A percentile compares a stretch with the other conserved stretches of the same genome.
phyloP scores from a whole-genome alignment of 1,140 invertebrate genomes.

The Tribolium castaneum region DNA sequence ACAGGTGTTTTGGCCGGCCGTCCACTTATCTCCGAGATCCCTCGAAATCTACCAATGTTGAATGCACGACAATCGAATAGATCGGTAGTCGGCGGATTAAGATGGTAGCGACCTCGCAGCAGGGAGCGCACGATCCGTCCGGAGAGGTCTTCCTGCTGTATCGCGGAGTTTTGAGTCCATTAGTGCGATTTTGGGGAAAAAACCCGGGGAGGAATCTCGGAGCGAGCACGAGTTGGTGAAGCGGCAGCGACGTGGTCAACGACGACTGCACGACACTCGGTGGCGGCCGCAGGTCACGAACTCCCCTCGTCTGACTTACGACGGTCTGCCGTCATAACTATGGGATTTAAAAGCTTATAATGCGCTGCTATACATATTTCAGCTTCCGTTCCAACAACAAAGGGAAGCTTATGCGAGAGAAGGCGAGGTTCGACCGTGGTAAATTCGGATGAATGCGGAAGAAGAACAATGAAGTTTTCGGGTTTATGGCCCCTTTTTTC shows the following conservation, averaged over 20 bases:
- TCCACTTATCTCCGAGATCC: constrained; percentile 1
- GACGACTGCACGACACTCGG: constrained; percentile 48
- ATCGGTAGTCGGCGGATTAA: constrained; percentile 29
- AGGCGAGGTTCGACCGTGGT: neutral
- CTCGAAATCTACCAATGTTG: neutral
- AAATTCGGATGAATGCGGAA: neutral
- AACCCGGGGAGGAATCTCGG: neutral
- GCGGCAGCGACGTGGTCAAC: constrained; percentile 39
- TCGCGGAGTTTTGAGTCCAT: neutral
- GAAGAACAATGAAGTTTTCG: neutral
- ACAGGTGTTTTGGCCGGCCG: neutral
- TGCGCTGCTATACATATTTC: constrained; percentile 42
- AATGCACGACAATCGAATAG: constrained; percentile 11
- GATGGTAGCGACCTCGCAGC: constrained; percentile 11
- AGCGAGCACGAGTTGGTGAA: constrained; percentile 16
- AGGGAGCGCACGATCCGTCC: constrained; percentile 4
- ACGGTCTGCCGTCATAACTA: constrained; percentile 45
- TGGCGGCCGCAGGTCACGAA: constrained; percentile 48
- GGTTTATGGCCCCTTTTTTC: neutral
- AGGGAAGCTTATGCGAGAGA: neutral
- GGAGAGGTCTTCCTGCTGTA: constrained; percentile 8
- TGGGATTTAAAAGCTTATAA: constrained; percentile 48
- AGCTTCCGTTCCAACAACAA: constrained; percentile 37
- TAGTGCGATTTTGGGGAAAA: neutral
- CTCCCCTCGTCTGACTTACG: constrained; percentile 46